These are phyloP conservation scores for Benthosema pterotum DNA, from an alignment of 2,797 vertebrate species.

Conservation along the genomic window DNA sequence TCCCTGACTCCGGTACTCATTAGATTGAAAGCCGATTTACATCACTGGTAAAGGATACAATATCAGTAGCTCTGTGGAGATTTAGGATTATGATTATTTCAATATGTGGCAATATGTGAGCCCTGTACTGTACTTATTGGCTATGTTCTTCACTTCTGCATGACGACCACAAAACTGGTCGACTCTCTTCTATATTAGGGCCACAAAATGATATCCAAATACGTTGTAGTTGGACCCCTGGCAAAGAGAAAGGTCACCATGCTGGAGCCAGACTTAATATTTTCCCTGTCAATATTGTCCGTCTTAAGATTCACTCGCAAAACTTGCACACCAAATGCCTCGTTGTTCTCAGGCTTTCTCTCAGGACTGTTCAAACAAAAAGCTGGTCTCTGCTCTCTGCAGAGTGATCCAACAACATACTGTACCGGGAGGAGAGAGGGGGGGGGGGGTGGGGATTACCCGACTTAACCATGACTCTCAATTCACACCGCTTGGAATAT, in stretches of 20 bases:
- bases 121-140: no score
- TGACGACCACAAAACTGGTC: neutral
- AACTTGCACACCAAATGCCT: conserved; percentile 7
- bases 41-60: no score
- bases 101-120: no score
- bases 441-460: no score
- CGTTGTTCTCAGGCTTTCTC: neutral
- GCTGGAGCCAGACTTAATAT: neutral
- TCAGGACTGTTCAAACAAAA: conserved; percentile 1
- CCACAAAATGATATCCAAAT: neutral
- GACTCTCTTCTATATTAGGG: conserved; percentile 16
- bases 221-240: no score
- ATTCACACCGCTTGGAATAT: conserved; percentile 23
- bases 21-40: no score
- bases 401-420: neutral
- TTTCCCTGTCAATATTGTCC: neutral
- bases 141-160: no score
- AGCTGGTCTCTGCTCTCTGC: conserved; percentile 1
- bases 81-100: no score
- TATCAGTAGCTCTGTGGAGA: no score
- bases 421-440: neutral
- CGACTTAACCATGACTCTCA: neutral
- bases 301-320: neutral
- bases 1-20: no score
- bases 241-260: no score